phyloP scores from a whole-genome alignment of 2,113 vertebrate genomes.

The Takifugu bimaculatus region DNA sequence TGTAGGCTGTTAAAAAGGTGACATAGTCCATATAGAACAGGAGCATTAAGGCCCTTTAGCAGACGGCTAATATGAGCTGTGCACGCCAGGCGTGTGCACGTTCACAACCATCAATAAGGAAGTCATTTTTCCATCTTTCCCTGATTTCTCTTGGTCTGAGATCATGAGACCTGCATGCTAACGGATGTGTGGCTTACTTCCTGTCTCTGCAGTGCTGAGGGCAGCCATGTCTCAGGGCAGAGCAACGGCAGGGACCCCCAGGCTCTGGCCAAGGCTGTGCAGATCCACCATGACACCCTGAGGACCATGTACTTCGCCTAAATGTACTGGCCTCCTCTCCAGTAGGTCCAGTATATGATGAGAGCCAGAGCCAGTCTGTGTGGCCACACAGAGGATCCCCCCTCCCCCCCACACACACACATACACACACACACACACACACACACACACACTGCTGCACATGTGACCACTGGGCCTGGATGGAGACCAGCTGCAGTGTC shows the following conservation, averaged over 20 bases:
- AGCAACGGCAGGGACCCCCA: constrained; percentile 75
- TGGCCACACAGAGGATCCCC: background rate
- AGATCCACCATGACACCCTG: constrained; percentile 77
- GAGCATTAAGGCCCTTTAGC: too few relatives aligned
- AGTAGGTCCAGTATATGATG: constrained; percentile 68
- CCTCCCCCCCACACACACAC: background rate
- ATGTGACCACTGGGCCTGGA: background rate
- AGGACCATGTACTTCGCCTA: constrained; percentile 79
- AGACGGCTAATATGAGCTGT: too few relatives aligned
- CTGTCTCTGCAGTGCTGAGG: constrained; percentile 64
- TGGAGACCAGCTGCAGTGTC: background rate
- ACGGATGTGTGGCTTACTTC: background rate
- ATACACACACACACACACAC: too few relatives aligned
- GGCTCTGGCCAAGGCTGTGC: constrained; percentile 74
- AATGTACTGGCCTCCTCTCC: constrained; percentile 31
- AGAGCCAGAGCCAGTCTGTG: constrained; percentile 19
- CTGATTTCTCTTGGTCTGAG: too few relatives aligned
- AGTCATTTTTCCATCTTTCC: too few relatives aligned
- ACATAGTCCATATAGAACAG: too few relatives aligned
- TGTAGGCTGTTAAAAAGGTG: too few relatives aligned
- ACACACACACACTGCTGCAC: constrained; percentile 3
- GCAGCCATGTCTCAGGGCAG: constrained; percentile 77
- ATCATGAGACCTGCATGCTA: too few relatives aligned
- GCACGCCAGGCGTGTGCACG: too few relatives aligned
- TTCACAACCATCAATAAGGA: too few relatives aligned